Conservation (phyloP, 2,888 invertebrate species). For the Ennomos quercinarius region DNA sequence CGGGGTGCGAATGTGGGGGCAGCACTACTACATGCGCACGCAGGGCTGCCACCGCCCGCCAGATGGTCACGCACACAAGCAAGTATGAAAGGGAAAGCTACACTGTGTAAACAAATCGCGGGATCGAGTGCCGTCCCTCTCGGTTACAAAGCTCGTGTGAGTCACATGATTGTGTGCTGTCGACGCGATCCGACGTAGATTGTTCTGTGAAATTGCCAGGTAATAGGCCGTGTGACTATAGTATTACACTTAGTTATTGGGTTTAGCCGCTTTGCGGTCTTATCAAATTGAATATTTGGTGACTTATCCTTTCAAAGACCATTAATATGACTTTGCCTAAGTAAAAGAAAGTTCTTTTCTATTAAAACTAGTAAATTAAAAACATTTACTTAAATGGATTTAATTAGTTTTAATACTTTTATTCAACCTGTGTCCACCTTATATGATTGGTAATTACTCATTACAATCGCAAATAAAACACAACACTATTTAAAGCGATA, state of each 20-base stretch:
- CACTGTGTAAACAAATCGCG: slow-evolving; percentile 84
- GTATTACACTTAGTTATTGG: slow-evolving; percentile 83
- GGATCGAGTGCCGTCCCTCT: slow-evolving; percentile 76
- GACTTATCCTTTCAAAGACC: slow-evolving; percentile 59
- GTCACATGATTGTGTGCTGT: slow-evolving; percentile 78
- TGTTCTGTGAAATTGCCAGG: slow-evolving; percentile 86
- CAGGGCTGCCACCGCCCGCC: slow-evolving; percentile 70
- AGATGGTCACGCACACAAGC: slow-evolving; percentile 80
- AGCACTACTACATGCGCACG: slow-evolving; percentile 65
- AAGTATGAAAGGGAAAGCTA: slow-evolving; percentile 81
- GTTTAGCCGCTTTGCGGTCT: slow-evolving; percentile 75
- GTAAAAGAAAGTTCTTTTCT: too few species aligned
- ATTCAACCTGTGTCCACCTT: too few species aligned
- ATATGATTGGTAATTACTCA: too few species aligned
- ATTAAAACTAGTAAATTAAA: too few species aligned
- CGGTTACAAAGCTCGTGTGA: slow-evolving; percentile 74
- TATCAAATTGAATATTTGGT: slow-evolving; percentile 78
- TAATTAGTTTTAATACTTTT: too few species aligned
- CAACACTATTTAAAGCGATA: too few species aligned
- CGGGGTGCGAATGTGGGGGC: slow-evolving; percentile 76
- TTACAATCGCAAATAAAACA: too few species aligned
- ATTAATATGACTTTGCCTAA: slow-evolving; percentile 39
- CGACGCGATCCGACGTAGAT: slow-evolving; percentile 78
- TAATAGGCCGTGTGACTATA: slow-evolving; percentile 83
- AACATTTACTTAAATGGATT: too few species aligned